Evolutionary conservation across 2,797 vertebrate genomes (phyloP), one percentile per base, ranked within the genome.

Genomic region (Rhynchotus rufescens): DNA sequence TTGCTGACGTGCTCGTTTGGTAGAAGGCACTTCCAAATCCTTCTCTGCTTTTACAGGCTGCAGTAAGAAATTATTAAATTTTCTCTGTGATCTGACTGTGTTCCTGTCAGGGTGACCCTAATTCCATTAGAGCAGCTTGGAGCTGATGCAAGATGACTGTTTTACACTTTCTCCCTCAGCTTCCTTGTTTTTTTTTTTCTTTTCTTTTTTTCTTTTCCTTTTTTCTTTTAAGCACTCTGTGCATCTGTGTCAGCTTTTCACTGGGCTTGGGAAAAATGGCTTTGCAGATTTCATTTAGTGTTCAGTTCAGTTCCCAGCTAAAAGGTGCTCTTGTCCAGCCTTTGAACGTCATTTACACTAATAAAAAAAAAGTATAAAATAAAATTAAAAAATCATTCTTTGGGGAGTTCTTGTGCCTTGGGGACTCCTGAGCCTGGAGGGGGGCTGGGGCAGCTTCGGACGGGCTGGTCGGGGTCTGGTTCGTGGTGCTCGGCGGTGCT

Each of bases 51-150:
- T 85, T 89, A 66, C 78, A 80, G 85, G 60, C 85, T 93, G 86
- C 92, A 91, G 80, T 80, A 81, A 92, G 96, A 97, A 98, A 97
- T 93, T 96, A 98, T 98, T 98, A 97, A 97, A 98, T 98, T 98
- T 98, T 97, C 95, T 96, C 97, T 96, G 96, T 98, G 97, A 98
- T 98, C 97, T 97, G 97, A 96, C 97, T 97, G 97, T 95, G 97
- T 97, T 97, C 96, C 97, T 98, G 97, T 98, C 98, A 96, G 97
- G 97, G 98, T 98, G 98, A 98, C 98, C 98, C 97, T 98, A 98
- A 98, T 98, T 98, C 98, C 98, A 98, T 98, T 98, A 98, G 91
- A 96, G 94, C 64, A 94, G 94, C 96, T 94, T 83, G 0, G 88
- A 96, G 95, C 89, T 93, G 91, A 96, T 97, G 96, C 94, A 89